Evolutionary conservation across 2,113 vertebrate genomes (phyloP).

Genomic region (Argyrosomus japonicus): DNA sequence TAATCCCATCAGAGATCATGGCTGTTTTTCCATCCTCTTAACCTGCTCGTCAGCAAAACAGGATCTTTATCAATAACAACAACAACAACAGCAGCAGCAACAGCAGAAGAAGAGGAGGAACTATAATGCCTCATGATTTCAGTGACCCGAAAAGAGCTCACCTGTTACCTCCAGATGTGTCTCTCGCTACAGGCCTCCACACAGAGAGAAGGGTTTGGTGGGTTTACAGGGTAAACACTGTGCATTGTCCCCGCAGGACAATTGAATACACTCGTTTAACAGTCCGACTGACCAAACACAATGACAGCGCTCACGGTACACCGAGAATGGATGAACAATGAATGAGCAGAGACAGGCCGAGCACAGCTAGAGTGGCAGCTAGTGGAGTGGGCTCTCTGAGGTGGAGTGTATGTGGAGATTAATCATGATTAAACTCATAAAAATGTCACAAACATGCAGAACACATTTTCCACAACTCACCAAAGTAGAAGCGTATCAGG

Average conservation of each 20-base stretch:
- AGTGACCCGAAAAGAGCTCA: conserved; percentile 42
- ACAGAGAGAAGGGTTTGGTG: conserved; percentile 17
- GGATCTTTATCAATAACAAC: conserved; percentile 59
- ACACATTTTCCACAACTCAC: conserved; percentile 74
- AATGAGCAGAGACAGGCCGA: conserved; percentile 40
- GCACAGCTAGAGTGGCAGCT: conserved; percentile 39
- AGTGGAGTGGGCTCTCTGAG: not conserved
- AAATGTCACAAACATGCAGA: not conserved
- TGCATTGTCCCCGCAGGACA: conserved; percentile 67
- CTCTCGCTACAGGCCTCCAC: conserved; percentile 44
- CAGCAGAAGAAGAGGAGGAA: conserved; percentile 10
- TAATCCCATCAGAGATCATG: conserved; percentile 71
- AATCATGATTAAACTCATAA: not conserved
- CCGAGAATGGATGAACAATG: conserved; percentile 65
- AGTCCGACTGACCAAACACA: conserved; percentile 72
- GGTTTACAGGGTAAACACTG: conserved; percentile 58
- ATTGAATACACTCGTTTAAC: conserved; percentile 68
- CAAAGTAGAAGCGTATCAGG: conserved; percentile 93
- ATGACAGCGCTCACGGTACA: conserved; percentile 58
- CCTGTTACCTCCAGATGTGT: conserved; percentile 77
- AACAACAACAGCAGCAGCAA: not conserved
- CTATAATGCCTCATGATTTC: conserved; percentile 20
- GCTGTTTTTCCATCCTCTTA: conserved; percentile 71
- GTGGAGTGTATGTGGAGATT: not conserved
- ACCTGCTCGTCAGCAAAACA: conserved; percentile 53